A percentile compares a stretch with the other conserved stretches of the same genome.
Conservation (phyloP, 2,888 invertebrate genomes). For the Parthenolecanium corni region DNA sequence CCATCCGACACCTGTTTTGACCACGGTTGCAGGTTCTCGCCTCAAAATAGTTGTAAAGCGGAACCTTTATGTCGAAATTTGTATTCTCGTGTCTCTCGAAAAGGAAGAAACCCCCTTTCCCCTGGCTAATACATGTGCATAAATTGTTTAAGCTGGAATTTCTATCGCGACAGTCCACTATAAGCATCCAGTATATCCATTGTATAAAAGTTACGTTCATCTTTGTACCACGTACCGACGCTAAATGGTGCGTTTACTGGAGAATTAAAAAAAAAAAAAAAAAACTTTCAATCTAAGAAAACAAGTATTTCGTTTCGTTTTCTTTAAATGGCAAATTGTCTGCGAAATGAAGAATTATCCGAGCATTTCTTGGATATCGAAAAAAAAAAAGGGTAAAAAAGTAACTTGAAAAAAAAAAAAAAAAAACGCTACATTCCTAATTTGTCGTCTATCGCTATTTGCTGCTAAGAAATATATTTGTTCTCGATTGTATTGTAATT, state of each 20-base stretch:
- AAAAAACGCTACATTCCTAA: constrained; percentile 10
- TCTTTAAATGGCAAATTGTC: constrained; percentile 25
- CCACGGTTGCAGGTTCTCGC: too few relatives aligned
- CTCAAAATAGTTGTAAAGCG: too few relatives aligned
- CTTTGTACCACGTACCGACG: constrained; percentile 1
- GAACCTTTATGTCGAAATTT: too few relatives aligned
- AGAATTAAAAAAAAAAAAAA: neutral
- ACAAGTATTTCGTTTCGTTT: constrained; percentile 23
- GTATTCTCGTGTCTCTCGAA: too few relatives aligned
- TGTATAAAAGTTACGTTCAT: neutral
- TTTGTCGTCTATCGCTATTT: constrained; percentile 4
- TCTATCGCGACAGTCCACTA: neutral
- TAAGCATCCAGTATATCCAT: neutral
- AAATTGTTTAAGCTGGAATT: neutral
- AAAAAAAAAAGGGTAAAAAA: neutral
- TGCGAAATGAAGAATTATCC: constrained; percentile 19
- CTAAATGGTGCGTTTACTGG: neutral
- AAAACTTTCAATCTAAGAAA: neutral
- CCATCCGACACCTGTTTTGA: too few relatives aligned
- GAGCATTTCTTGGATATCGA: constrained; percentile 12
- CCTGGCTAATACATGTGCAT: neutral
- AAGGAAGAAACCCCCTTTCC: too few relatives aligned
- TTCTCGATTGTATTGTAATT: neutral
- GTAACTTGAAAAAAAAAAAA: too few relatives aligned
- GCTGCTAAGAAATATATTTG: neutral